A percentile compares a stretch with the other conserved stretches of the same genome.
Evolutionary conservation across 2,113 vertebrate species (phyloP).

Genomic region (Rousettus leschenaultii): DNA sequence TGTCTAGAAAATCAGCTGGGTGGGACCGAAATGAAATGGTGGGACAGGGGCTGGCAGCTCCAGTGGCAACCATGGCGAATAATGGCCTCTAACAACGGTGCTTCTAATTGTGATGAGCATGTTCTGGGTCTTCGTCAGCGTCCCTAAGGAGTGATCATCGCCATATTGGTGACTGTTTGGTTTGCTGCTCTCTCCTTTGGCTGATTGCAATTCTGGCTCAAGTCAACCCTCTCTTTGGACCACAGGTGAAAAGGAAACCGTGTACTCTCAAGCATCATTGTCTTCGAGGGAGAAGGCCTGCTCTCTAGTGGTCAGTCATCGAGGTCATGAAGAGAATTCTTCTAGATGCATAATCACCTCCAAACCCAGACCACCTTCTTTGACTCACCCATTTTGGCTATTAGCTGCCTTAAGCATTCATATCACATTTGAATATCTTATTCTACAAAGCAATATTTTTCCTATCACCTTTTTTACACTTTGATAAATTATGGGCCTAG

Average conservation of each 20-base stretch:
- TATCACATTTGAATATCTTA: slow-evolving; percentile 48
- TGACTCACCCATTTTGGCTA: slow-evolving; percentile 45
- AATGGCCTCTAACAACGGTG: slow-evolving; percentile 80
- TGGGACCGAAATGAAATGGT: neutral
- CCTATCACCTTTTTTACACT: slow-evolving; percentile 15
- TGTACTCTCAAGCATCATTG: slow-evolving; percentile 76
- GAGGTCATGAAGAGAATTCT: slow-evolving; percentile 73
- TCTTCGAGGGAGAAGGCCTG: neutral
- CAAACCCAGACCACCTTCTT: slow-evolving; percentile 69
- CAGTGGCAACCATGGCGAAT: slow-evolving; percentile 77
- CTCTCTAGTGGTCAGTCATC: neutral
- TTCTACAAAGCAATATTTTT: slow-evolving; percentile 43
- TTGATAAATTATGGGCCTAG: neutral
- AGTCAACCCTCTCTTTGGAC: slow-evolving; percentile 92
- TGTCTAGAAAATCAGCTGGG: neutral
- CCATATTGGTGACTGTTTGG: neutral
- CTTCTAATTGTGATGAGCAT: slow-evolving; percentile 88
- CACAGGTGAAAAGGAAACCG: slow-evolving; percentile 84
- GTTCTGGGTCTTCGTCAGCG: slow-evolving; percentile 90
- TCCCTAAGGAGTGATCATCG: slow-evolving; percentile 83
- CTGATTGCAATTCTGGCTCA: slow-evolving; percentile 92
- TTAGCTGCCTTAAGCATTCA: slow-evolving; percentile 67
- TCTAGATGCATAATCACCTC: slow-evolving; percentile 58
- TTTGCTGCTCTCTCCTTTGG: slow-evolving; percentile 74
- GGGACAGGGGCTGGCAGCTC: neutral